phyloP scores from a whole-genome alignment of 2,113 vertebrate species.

The Amphiprion percula region DNA sequence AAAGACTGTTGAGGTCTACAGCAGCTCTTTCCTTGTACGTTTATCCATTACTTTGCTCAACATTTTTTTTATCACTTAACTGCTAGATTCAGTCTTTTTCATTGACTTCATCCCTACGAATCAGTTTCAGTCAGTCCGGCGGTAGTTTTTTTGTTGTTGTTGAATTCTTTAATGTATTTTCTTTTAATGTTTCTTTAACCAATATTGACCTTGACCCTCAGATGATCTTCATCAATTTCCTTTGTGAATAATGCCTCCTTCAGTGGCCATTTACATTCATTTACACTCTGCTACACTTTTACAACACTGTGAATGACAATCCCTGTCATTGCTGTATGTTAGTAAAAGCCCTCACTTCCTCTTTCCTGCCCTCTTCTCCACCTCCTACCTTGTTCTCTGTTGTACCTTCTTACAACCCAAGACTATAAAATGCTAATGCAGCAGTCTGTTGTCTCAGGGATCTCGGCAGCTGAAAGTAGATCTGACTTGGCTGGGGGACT shows the following conservation, averaged over 20 bases:
- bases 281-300: conserved; percentile 55
- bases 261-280: conserved; percentile 43
- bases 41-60: not conserved
- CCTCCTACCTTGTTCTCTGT: conserved; percentile 49
- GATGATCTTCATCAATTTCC: conserved; percentile 10
- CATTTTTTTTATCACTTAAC: not conserved
- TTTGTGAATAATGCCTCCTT: conserved; percentile 21
- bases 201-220: conserved; percentile 26
- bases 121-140: not conserved
- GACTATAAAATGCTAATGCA: conserved; percentile 80
- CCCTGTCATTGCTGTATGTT: conserved; percentile 56
- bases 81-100: not conserved
- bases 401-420: conserved; percentile 45
- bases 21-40: not conserved
- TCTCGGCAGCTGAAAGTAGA: conserved; percentile 47
- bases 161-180: not conserved
- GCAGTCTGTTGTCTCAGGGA: conserved; percentile 41
- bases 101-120: not conserved
- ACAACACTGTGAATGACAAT: conserved; percentile 55
- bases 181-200: conserved; percentile 6
- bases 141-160: not conserved
- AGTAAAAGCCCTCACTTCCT: conserved; percentile 60
- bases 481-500: conserved; percentile 33
- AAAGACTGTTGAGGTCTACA: too few species aligned
- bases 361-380: conserved; percentile 48